These are phyloP conservation scores for Tuberolachnus salignus DNA, from an alignment of 2,888 invertebrate genomes.

Conservation along the genomic window DNA sequence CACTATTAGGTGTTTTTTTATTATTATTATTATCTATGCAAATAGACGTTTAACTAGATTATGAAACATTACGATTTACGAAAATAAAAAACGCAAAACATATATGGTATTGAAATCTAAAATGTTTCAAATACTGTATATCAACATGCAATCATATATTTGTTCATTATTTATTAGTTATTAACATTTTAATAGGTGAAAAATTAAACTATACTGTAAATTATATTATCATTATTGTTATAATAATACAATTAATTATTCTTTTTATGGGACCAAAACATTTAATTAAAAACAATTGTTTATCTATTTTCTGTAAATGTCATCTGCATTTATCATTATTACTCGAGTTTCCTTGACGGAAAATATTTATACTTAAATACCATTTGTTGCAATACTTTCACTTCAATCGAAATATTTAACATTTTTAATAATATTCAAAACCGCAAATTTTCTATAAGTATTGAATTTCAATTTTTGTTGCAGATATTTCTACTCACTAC, in stretches of 20 bases:
- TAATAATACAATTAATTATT: no score
- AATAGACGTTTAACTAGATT: neutral
- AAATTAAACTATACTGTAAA: no score
- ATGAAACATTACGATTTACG: neutral
- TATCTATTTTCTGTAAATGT: neutral
- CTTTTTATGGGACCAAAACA: no score
- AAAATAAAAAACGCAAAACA: no score
- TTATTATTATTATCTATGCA: neutral
- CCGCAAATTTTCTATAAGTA: neutral
- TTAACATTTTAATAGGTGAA: no score
- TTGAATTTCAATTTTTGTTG: constrained; percentile 26
- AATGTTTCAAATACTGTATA: neutral
- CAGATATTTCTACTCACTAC: constrained; percentile 43
- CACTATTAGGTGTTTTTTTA: neutral
- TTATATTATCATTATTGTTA: no score
- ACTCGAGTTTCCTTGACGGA: neutral
- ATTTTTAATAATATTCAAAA: constrained; percentile 9
- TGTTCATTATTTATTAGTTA: no score
- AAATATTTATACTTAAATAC: neutral
- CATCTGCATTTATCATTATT: neutral
- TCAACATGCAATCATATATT: neutral
- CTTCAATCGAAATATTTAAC: constrained; percentile 16
- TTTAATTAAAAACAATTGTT: neutral
- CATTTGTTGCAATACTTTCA: neutral
- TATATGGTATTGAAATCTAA: neutral